Evolutionary conservation across 23 tunicate species (phyloP).

Genomic region (Clavelina lepadiformis): DNA sequence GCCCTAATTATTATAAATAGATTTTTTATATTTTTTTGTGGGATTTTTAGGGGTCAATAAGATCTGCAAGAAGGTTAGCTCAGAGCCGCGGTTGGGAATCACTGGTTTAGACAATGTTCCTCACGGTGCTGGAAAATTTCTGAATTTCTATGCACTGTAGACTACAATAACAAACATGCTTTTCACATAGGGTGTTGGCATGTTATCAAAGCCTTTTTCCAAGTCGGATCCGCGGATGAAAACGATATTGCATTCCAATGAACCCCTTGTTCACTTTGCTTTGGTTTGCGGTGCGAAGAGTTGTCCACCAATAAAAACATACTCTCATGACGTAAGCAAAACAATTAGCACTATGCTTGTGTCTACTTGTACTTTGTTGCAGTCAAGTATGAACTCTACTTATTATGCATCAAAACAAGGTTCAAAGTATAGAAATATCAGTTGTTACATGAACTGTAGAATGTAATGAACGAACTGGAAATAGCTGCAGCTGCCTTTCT

Average conservation of each 20-base stretch:
- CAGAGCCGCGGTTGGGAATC: too few species aligned
- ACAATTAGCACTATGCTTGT: background rate
- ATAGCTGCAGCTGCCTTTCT: slow-evolving; percentile 79
- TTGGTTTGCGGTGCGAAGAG: slow-evolving; percentile 95
- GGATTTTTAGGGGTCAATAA: too few species aligned
- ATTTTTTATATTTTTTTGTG: too few species aligned
- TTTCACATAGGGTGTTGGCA: slow-evolving; percentile 60
- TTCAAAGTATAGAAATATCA: too few species aligned
- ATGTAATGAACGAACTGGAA: slow-evolving; percentile 39
- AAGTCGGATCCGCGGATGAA: slow-evolving; percentile 66
- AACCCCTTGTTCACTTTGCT: slow-evolving; percentile 92
- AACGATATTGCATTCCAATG: slow-evolving; percentile 46
- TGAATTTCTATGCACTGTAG: too few species aligned
- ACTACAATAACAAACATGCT: too few species aligned
- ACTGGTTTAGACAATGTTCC: too few species aligned
- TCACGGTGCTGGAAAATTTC: too few species aligned
- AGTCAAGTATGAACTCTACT: background rate
- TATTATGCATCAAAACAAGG: too few species aligned
- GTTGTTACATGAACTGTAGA: slow-evolving; percentile 3
- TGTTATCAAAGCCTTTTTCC: slow-evolving; percentile 60
- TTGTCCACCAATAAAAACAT: slow-evolving; percentile 92
- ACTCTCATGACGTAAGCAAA: slow-evolving; percentile 38
- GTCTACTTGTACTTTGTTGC: background rate
- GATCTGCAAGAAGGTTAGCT: too few species aligned
- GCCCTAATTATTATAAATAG: too few species aligned